Evolutionary conservation across 2,888 invertebrate genomes (phyloP), one percentile per base, ranked within the genome.

Genomic region (Exocentrus adspersus): DNA sequence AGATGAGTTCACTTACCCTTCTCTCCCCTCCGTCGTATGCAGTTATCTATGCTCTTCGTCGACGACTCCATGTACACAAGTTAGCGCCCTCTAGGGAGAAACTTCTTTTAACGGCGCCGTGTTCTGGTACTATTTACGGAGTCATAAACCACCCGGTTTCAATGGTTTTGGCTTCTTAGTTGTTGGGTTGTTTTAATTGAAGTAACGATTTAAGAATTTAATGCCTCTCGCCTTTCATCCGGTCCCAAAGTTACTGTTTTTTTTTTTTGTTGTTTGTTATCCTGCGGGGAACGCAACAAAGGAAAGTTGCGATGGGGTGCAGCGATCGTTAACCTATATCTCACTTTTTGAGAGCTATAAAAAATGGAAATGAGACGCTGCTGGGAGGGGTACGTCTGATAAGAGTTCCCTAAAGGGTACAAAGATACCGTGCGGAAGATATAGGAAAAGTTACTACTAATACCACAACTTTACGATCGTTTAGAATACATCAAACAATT

Each of bases 41-140:
- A 67, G 68, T 72, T 73, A 74, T 73, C 72, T 75, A 72, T 72
- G 71, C 70, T 61, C 62, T 43, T 62, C 70, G 70, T 60, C 69
- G 68, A n/a, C n/a, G n/a, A n/a, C n/a, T n/a, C 66, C 64, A 69
- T 71, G 67, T 67, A 67, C 72, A 63, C 72, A 72, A 76, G 69
- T 76, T 75, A 74, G 71, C 72, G 68, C 69, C 69, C 76, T 70
- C 75, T 66, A 45, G 73, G 73, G 76, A 69, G 45, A 67, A 69
- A 75, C 74, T 76, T 74, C 75, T 76, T 75, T 75, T 74, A 75
- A 75, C 76, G 74, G 73, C 70, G 64, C 67, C 65, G 62, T 66
- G 66, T 62, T 65, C 69, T 68, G 68, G 72, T 72, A 73, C 70
- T 74, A 72, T 75, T 74, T 75, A 75, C 73, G 71, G 64, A 64